Percentiles rank a stretch among this genome's conserved stretches.
Evolutionary conservation across 2,888 invertebrate genomes (phyloP).

Genomic region (Artemia sp.): DNA sequence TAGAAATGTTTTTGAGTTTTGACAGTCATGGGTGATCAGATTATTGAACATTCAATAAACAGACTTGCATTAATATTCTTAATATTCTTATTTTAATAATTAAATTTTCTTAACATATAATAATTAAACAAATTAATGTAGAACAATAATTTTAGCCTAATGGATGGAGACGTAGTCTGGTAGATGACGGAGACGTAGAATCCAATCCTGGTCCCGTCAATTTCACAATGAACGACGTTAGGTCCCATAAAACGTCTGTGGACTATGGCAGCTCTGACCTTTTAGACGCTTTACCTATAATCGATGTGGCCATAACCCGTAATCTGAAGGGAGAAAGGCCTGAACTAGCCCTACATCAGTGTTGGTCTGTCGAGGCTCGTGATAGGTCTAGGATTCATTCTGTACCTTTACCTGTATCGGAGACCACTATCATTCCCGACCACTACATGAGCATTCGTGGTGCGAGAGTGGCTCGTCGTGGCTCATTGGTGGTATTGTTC

Average conservation of each 20-base stretch:
- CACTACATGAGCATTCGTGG: neutral
- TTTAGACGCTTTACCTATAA: neutral
- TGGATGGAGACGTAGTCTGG: neutral
- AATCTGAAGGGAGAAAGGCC: neutral
- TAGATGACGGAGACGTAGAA: neutral
- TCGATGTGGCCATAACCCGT: neutral
- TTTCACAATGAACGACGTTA: neutral
- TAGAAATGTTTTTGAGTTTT: no score
- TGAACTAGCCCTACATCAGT: neutral
- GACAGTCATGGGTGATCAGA: no score
- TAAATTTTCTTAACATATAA: no score
- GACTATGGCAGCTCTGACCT: neutral
- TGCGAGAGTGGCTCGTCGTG: neutral
- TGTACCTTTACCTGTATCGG: neutral
- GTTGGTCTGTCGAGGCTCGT: neutral
- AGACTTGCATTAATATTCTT: no score
- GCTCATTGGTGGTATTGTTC: neutral
- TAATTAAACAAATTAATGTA: no score
- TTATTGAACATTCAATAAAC: no score
- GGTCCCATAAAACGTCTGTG: neutral
- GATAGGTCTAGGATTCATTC: no score
- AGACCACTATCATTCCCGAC: neutral
- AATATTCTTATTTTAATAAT: no score
- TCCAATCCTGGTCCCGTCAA: neutral
- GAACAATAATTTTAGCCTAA: no score